Conservation (phyloP, 2,888 invertebrate genomes). For the Idaea biselata region DNA sequence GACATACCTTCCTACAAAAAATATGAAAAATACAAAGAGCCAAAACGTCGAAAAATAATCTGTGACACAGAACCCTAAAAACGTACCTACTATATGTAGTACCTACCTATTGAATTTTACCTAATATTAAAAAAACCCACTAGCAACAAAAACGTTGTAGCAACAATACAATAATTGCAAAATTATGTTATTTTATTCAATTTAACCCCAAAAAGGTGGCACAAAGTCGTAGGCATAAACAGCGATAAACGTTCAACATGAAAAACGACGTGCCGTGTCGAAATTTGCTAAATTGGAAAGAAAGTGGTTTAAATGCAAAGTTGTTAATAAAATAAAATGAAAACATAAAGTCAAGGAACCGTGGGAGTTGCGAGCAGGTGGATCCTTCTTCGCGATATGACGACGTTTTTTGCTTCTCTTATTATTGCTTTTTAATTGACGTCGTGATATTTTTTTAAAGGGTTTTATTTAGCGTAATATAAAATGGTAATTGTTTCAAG, state of each 20-base stretch:
- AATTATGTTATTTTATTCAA: neutral
- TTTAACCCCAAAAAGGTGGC: neutral
- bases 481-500: neutral
- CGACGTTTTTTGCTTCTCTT: slow-evolving; percentile 46
- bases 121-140: too few relatives aligned
- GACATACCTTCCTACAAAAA: too few relatives aligned
- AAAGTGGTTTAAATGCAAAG: slow-evolving; percentile 72
- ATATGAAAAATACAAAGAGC: too few relatives aligned
- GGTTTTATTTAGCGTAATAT: neutral
- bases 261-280: slow-evolving; percentile 47
- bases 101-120: too few relatives aligned
- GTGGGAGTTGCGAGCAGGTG: slow-evolving; percentile 77
- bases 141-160: slow-evolving; percentile 12
- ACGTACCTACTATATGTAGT: too few relatives aligned
- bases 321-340: slow-evolving; percentile 35
- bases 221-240: neutral
- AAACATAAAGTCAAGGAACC: slow-evolving; percentile 53
- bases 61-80: too few relatives aligned
- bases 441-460: slow-evolving; percentile 31
- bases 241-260: slow-evolving; percentile 34
- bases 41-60: too few relatives aligned
- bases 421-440: slow-evolving; percentile 73
- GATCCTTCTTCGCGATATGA: slow-evolving; percentile 41
- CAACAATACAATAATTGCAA: neutral
- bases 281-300: slow-evolving; percentile 71